Base-by-base conservation (phyloP, 2,113 vertebrate genomes). In the Microtus richardsoni region DNA sequence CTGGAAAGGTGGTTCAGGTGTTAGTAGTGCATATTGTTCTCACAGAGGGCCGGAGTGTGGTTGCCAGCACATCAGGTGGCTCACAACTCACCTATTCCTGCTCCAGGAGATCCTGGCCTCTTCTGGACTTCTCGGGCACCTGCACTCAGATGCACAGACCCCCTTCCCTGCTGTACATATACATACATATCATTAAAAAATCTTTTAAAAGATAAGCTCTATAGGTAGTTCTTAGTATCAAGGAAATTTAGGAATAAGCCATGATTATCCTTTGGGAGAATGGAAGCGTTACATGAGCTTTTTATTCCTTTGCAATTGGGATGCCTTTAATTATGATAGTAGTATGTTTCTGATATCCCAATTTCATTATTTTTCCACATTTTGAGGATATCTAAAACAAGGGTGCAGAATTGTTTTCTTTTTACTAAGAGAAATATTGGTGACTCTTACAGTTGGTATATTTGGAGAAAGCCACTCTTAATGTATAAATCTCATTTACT, bases 221-320 rank as follows among this genome's bases (percentile, higher is more conserved):
- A 5, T 16, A 66, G 26, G 39, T 95, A 68, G 47, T 62, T 79
- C n/a, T 96, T 90, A 87, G 4, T 62, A 17, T 74, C 10, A 74
- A 13, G 28, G 52, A 90, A 74, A 74, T 79, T 41, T 74, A 33
- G 49, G 11, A 77, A 62, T 49, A 64, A 30, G 4, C 0, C 33
- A 2, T 73, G 10, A 60, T 83, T 62, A 7, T 91, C 28, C 24
- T 92, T 94, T 86, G 71, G 19, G 73, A 30, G 21, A 93, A 82
- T 33, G 93, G 33, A 96, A 84, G 41, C n/a, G 78, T 86, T 94
- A 12, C 2, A 89, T 13, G 30, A 93, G 73, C 91, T 89, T 22
- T 58, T 89, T 71, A 87, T 96, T 92, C 33, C 68, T 88, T 93
- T 92, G 75, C 93, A 97, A 91, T 91, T 91, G 4, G 7, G 92